These are phyloP conservation scores for Cyanoramphus novaezelandiae DNA, from an alignment of 2,113 vertebrate species.

Conservation along the genomic window DNA sequence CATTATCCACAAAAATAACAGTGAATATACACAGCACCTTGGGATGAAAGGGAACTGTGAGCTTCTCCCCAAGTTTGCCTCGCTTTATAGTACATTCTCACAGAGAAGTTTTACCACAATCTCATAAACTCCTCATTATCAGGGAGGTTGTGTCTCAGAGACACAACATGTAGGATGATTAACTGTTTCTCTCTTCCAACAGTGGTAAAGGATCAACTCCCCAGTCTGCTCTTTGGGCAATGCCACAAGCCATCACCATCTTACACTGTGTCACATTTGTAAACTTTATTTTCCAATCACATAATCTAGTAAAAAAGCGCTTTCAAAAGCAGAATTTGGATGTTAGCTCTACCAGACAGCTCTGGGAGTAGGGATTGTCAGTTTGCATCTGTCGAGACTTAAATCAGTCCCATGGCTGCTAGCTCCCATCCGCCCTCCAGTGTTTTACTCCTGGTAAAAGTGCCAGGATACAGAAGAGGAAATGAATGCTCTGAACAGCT, in stretches of 20 bases:
- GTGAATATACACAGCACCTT: neutral
- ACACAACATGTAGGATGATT: neutral
- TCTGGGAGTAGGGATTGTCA: neutral
- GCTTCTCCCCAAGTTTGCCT: neutral
- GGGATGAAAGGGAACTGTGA: neutral
- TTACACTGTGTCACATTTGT: neutral
- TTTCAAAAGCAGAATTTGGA: neutral
- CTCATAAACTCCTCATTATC: neutral
- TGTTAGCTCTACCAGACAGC: neutral
- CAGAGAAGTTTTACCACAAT: neutral
- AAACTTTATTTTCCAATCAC: slow-evolving; percentile 23
- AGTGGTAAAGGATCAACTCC: neutral
- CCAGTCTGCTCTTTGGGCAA: neutral
- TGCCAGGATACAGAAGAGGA: neutral
- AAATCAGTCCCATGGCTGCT: slow-evolving; percentile 5
- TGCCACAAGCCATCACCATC: neutral
- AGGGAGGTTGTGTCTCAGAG: neutral
- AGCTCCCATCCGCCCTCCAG: neutral
- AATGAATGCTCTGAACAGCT: neutral
- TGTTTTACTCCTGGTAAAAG: neutral
- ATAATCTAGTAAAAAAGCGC: neutral
- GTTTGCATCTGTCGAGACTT: neutral
- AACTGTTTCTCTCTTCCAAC: neutral
- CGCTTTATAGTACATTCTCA: neutral
- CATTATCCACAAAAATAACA: neutral